Evolutionary conservation across 2,888 invertebrate genomes (phyloP).

Genomic region (Cephus rjabovi): DNA sequence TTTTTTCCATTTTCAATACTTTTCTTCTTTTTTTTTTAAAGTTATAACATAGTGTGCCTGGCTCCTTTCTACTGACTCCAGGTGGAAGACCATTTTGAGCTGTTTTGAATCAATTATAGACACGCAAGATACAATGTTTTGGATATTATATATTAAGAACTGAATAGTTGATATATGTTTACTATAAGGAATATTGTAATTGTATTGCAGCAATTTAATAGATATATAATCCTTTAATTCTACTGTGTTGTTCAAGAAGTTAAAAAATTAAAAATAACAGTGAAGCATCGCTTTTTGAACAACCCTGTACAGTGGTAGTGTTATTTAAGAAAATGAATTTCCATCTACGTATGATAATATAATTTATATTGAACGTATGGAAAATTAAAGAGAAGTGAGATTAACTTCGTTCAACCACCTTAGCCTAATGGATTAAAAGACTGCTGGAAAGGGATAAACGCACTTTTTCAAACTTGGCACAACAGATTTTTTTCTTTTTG

Average conservation of each 20-base stretch:
- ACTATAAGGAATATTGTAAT: not conserved
- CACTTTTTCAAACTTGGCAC: not conserved
- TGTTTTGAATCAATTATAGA: slow-evolving; percentile 1
- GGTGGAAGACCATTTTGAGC: slow-evolving; percentile 35
- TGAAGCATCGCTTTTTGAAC: no score
- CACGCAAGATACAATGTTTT: not conserved
- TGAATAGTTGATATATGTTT: not conserved
- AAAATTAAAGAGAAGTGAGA: not conserved
- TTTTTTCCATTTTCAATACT: not conserved
- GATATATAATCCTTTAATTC: not conserved
- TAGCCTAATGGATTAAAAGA: no score
- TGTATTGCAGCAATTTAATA: not conserved
- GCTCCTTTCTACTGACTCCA: not conserved
- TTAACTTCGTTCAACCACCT: no score
- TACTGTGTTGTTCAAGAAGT: not conserved
- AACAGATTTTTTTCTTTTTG: not conserved
- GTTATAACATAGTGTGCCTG: not conserved
- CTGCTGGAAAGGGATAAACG: not conserved
- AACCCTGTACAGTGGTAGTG: no score
- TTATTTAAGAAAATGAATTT: not conserved
- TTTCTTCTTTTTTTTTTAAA: not conserved
- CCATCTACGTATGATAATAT: not conserved
- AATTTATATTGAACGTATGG: not conserved
- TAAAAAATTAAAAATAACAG: no score
- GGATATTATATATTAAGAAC: not conserved